A percentile compares a stretch with the other conserved stretches of the same genome.
phyloP scores from a whole-genome alignment of 2,113 vertebrate genomes.

The Phocoena phocoena region DNA sequence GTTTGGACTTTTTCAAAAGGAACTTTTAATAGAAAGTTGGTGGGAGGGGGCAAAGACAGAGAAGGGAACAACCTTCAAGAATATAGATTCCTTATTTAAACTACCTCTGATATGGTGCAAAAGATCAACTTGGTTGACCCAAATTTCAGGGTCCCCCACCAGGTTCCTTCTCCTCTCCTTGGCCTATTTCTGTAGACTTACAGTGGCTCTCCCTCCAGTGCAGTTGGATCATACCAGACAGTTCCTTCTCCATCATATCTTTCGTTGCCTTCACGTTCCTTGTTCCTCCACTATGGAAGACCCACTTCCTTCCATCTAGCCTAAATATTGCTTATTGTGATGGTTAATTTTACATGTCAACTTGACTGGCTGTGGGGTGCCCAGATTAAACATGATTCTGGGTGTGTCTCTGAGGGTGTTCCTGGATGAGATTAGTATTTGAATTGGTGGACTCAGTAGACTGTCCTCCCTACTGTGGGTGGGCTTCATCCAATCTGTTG shows the following conservation, averaged over 20 bases:
- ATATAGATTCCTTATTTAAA: background rate
- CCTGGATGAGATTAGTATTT: background rate
- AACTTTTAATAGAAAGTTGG: background rate
- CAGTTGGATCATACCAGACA: background rate
- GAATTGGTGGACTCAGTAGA: background rate
- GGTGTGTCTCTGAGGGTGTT: background rate
- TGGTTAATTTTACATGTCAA: background rate
- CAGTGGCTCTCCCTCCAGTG: background rate
- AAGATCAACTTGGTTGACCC: background rate
- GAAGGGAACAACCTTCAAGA: background rate
- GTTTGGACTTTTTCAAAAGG: conserved; percentile 8
- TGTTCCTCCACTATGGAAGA: background rate
- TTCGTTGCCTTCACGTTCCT: background rate
- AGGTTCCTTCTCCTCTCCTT: background rate
- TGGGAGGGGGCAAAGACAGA: background rate
- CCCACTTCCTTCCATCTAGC: background rate
- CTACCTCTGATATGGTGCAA: background rate
- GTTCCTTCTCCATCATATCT: background rate
- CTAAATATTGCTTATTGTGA: background rate
- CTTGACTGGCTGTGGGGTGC: background rate
- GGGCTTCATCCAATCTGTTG: background rate
- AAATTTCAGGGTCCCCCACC: background rate
- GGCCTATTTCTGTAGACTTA: background rate
- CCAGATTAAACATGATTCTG: background rate
- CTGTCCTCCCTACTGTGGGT: background rate